Conservation (phyloP, 2,113 vertebrate genomes). For the Sardina pilchardus region DNA sequence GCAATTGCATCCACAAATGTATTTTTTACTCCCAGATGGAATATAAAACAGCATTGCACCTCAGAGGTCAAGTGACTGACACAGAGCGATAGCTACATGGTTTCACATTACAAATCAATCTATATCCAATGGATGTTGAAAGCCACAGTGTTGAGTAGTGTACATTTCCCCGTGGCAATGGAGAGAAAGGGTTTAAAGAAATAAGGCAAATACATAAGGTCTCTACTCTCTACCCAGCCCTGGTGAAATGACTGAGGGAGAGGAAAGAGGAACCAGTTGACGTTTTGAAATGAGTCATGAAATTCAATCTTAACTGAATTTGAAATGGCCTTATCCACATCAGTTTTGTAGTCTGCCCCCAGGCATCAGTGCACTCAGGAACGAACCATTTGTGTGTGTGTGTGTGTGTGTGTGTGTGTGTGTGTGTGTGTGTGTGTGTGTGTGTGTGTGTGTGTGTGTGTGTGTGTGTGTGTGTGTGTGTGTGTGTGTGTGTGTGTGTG, state of each 20-base stretch:
- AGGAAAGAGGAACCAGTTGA: background rate
- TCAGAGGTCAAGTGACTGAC: background rate
- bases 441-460: too few relatives aligned
- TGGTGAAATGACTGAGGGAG: background rate
- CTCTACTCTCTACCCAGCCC: background rate
- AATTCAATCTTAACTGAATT: background rate
- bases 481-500: too few relatives aligned
- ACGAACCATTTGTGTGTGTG: background rate
- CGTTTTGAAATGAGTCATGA: background rate
- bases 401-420: background rate
- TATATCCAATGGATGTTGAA: background rate
- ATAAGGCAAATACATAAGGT: background rate
- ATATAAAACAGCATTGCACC: background rate
- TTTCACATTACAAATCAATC: background rate
- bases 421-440: background rate
- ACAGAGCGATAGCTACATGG: background rate
- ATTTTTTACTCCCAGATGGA: too few relatives aligned
- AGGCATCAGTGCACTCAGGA: background rate
- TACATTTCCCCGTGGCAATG: background rate
- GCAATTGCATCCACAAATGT: too few relatives aligned
- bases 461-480: too few relatives aligned
- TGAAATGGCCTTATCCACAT: constrained; percentile 5
- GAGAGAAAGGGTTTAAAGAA: background rate
- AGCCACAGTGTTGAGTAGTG: background rate
- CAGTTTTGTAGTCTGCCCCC: background rate